Evolutionary conservation across 2,797 vertebrate genomes (phyloP), one percentile per base, ranked within the genome.

Genomic region (Cyprinella venusta): DNA sequence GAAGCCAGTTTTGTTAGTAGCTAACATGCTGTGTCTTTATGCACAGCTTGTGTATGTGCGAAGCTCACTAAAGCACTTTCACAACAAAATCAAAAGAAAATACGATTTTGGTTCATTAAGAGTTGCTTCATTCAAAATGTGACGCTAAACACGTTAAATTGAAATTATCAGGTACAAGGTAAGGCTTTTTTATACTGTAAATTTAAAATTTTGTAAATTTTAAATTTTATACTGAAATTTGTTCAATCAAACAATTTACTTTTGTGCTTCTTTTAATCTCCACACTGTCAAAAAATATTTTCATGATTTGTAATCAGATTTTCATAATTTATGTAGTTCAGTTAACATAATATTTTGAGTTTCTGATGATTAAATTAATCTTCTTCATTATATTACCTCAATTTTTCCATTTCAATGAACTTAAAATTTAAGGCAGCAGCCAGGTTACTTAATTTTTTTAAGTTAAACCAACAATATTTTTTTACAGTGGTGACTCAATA

Each of bases 1-100:
- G 30, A 21, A 52, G 70, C n/a, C 50, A 74, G 18, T 72, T 63
- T 63, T 19, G 45, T n/a, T 42, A 10, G 54, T 38, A 81, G 30
- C 65, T 33, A 61, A 76, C 72, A 76, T 59, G 63, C 72, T 45
- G 72, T 68, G 72, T 45, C 10, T 42, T 61, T 63, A 80, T 71
- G 54, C 15, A 18, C 24, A 6, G 54, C 42, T 33, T 64, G 26
- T n/a, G 18, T 71, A 13, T 52, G 8, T 40, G n/a, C 30, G 40
- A 77, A 45, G 13, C 75, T 63, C 8, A 24, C n/a, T 8, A 77
- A 56, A 56, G 8, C 21, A n/a, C 50, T 8, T 38, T 24, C 50
- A n/a, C 70, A 3, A 6, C 48, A 54, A 36, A 54, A 33, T 15
- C 30, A 5, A 30, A 71, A 71, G 15, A 18, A 9, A 18, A 9